Percentiles rank a stretch among this genome's conserved stretches.
Evolutionary conservation across 1,140 invertebrate species (phyloP).

Genomic region (Gonatopus flavifemur): DNA sequence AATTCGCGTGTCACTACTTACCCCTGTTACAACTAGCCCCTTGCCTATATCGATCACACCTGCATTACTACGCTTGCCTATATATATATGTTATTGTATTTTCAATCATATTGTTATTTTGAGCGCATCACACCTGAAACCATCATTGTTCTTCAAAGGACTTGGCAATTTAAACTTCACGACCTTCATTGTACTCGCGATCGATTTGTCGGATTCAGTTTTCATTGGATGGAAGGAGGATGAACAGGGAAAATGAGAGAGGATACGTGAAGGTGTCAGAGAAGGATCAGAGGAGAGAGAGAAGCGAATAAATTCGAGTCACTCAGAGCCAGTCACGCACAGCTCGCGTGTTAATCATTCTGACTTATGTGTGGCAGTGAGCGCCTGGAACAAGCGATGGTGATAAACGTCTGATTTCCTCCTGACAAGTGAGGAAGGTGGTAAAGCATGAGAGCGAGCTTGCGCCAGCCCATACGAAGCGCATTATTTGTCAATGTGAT

Average conservation of each 20-base stretch:
- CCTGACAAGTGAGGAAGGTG: too few species aligned
- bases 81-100: too few species aligned
- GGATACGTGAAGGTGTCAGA: background rate
- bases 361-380: slow-evolving; percentile 43
- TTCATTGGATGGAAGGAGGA: background rate
- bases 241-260: background rate
- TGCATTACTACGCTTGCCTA: too few species aligned
- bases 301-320: slow-evolving; percentile 45
- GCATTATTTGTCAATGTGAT: too few species aligned
- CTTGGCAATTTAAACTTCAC: slow-evolving; percentile 34
- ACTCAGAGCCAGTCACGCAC: slow-evolving; percentile 46
- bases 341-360: slow-evolving; percentile 47
- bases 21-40: too few species aligned
- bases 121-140: too few species aligned
- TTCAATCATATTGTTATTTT: too few species aligned
- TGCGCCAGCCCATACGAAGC: too few species aligned
- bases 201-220: background rate
- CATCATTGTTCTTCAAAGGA: too few species aligned
- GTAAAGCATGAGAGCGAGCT: too few species aligned
- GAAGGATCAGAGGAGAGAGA: slow-evolving; percentile 10
- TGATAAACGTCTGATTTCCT: slow-evolving; percentile 45
- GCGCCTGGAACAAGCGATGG: slow-evolving; percentile 37
- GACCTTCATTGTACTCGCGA: slow-evolving; percentile 18
- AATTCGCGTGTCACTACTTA: too few species aligned
- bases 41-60: too few species aligned